Base-by-base conservation (phyloP, 2,888 invertebrate species). In the Ormyrus pomaceus region DNA sequence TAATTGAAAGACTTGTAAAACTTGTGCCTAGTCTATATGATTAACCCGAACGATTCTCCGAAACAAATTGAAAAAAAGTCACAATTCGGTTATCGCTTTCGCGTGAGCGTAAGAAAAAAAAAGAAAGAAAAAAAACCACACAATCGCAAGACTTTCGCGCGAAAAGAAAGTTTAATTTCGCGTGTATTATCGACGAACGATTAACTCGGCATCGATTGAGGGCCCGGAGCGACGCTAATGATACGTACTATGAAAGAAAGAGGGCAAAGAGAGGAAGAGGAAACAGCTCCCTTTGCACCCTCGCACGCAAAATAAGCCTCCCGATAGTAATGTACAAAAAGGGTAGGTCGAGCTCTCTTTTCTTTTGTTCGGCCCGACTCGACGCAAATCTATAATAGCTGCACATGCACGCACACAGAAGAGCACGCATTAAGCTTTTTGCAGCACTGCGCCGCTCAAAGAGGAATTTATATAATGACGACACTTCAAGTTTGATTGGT, bases 181-280 rank as follows among this genome's bases (percentile, higher is more conserved):
- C 58, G n/a, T 77, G 69, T 62, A 70, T 77, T 77, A 77, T 77
- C 62, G 69, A 77, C 48, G 69, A 76, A 46, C 69, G 76, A 70
- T 77, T 77, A 62, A 77, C 55, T 64, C 10, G 55, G 62, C 61
- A 62, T 77, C 76, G 76, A 77, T 77, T 62, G 69, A 70, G 61
- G 10, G 48, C 13, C 19, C 11, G 69, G 48, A 77, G 61, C 68
- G 59, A 70, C 55, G 64, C 55, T 69, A 70, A 77, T 77, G 69
- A 70, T 62, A 76, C 48, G 46, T 53, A 45, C 75, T 65, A 46
- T 46, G 68, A 68, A 53, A 62, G 34, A 34, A 51, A 51, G 61
- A 75, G 51, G 10, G 53, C 55, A 75, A 50, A 34, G 75, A 68
- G 45, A 62, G 34, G 34, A 51, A 45, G 61, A 75, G 51, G 10